These are phyloP conservation scores for Melanostoma mellinum DNA, from an alignment of 2,888 invertebrate genomes.

Conservation along the genomic window DNA sequence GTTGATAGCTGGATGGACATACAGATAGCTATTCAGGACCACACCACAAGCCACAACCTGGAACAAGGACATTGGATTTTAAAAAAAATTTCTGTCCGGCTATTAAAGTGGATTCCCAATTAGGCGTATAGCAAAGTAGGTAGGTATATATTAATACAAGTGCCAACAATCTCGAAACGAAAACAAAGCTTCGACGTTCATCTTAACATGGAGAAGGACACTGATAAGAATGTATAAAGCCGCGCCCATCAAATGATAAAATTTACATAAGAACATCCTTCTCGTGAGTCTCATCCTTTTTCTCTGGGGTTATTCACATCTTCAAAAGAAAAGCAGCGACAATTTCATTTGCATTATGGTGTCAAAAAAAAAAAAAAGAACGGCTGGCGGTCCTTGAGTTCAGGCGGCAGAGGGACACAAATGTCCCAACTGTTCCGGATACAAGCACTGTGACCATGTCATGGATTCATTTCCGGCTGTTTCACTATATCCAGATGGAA, in stretches of 20 bases:
- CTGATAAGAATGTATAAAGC: conserved; percentile 62
- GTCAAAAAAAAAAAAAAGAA: conserved; percentile 53
- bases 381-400: conserved; percentile 9
- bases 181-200: neutral
- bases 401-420: conserved; percentile 40
- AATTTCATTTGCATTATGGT: conserved; percentile 65
- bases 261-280: conserved; percentile 63
- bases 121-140: conserved; percentile 15
- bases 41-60: neutral
- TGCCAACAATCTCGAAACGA: neutral
- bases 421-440: conserved; percentile 47
- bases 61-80: conserved; percentile 2
- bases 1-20: conserved; percentile 45
- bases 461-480: conserved; percentile 65
- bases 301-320: conserved; percentile 38
- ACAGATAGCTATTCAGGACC: conserved; percentile 1
- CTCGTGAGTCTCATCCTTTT: too few species aligned
- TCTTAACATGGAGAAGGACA: conserved; percentile 17
- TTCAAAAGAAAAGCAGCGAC: conserved; percentile 55
- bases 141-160: neutral
- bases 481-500: conserved; percentile 24
- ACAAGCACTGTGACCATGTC: conserved; percentile 60
- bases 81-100: neutral
- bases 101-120: conserved; percentile 32
- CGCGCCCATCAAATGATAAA: conserved; percentile 63